Base-by-base conservation (phyloP, 2,113 vertebrate species). In the Piaya cayana region DNA sequence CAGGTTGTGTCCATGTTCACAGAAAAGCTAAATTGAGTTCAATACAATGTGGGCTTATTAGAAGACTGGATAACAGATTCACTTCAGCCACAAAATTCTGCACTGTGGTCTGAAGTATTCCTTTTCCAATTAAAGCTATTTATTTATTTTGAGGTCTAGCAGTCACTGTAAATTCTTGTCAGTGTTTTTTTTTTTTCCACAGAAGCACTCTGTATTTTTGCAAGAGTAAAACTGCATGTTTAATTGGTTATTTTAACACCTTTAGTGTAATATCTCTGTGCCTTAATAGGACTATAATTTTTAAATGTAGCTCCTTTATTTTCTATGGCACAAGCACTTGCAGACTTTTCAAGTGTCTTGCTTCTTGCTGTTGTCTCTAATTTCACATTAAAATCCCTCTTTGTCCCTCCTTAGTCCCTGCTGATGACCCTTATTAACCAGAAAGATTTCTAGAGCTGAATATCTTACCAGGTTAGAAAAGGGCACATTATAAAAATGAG, bases 221-320 rank as follows among this genome's bases (percentile, higher is more conserved):
- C 91, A 94, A 89, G 75, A 90, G 67, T 80, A 81, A 82, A 92
- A 37, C 60, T 86, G 22, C 69, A 29, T 93, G 81, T 96, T 93
- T 96, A 95, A 95, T 97, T 92, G 67, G 85, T 95, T 96, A 82
- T 95, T 96, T 93, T 95, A 96, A 95, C 87, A 93, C 91, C 92
- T 94, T 88, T 68, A 76, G 65, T 88, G 91, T 84, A 91, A 69
- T 92, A 95, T 93, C 80, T 88, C 63, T 0, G 0, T 65, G 50
- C 42, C 92, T 96, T 97, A 95, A 96, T 72, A 88, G 79, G 72
- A 62, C 89, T 86, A 59, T 95, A 91, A 90, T 86, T 93, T 95
- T 95, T 55, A 90, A 91, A 86, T 78, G 84, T 58, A 62, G 6
- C 30, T 83, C 78, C 15, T 5, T 94, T 96, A 81, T 91, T 96